Evolutionary conservation across 2,113 vertebrate genomes (phyloP), one percentile per base, ranked within the genome.

Genomic region (Opisthocomus hoazin): DNA sequence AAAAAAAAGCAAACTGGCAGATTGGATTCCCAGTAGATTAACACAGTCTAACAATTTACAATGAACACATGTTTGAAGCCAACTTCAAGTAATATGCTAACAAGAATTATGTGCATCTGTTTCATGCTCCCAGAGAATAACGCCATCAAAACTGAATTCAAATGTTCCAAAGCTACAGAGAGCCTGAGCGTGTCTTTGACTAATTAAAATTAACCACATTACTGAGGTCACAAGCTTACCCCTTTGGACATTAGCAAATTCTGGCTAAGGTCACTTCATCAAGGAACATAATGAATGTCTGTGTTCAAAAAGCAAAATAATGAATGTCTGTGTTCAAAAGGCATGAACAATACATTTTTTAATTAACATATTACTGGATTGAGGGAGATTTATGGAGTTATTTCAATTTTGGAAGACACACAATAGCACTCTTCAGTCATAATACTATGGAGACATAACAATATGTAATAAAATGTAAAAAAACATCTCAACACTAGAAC

Each of bases 31-130:
- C 90, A 75, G 36, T 26, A 64, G 92, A 83, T 39, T 32, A 93
- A 76, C 9, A 2, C 50, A 80, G 54, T 17, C 85, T 90, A 83
- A 83, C 51, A 80, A 92, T 53, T 85, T 83, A 90, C 71, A 91
- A 43, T 12, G n/a, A 93, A 88, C 66, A 90, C 20, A 73, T 88
- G 56, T 94, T 78, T 94, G 93, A 92, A 96, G 83, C 84, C 80
- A 89, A 56, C 87, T 89, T 94, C 94, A 90, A 94, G 91, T 78
- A 96, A 94, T 78, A 94, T 17, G 84, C 84, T 94, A 91, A 91
- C 68, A 96, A 92, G 88, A 90, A 90, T 80, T 73, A 56, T 11
- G 26, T 87, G 80, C 86, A 89, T 92, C 89, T 94, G 69, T 91
- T 96, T 87, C 57, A 65, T 79, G 74, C 68, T 93, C 81, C 64